phyloP scores from a whole-genome alignment of 2,888 invertebrate genomes.

The Troglohyphantes excavatus region DNA sequence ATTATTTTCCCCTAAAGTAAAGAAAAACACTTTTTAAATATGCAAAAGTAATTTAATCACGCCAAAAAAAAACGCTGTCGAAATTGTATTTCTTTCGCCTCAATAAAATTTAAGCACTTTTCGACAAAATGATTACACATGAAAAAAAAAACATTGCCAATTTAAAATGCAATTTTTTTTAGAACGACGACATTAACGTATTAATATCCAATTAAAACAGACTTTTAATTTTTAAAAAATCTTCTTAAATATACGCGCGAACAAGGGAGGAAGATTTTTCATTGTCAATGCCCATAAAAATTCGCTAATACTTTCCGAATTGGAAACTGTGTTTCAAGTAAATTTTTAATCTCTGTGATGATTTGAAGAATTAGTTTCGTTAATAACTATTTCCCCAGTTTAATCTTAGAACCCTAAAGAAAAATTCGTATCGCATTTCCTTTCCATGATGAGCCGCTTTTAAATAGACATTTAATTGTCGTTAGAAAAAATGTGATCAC shows the following conservation, averaged over 20 bases:
- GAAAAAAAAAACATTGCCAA: not conserved
- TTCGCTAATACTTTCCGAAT: not conserved
- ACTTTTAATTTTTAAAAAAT: not conserved
- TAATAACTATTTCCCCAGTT: not conserved
- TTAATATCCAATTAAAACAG: constrained; percentile 34
- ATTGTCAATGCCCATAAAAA: not conserved
- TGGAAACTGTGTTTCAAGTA: not conserved
- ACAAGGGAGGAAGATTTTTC: not conserved
- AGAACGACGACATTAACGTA: constrained; percentile 11
- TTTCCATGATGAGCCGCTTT: no score
- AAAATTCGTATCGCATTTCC: not conserved
- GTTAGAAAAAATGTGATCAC: no score
- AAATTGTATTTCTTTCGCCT: not conserved
- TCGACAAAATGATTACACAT: not conserved
- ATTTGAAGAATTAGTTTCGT: constrained; percentile 3
- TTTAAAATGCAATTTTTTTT: constrained; percentile 27
- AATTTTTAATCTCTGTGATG: not conserved
- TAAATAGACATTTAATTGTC: no score
- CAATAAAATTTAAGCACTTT: not conserved
- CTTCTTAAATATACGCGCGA: not conserved
- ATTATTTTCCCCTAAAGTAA: no score
- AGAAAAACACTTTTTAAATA: no score
- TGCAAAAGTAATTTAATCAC: no score
- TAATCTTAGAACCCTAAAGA: not conserved
- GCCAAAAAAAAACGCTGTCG: not conserved